Base-by-base conservation (phyloP, 92 coral and sea anemone species). In the Nematostella vectensis region DNA sequence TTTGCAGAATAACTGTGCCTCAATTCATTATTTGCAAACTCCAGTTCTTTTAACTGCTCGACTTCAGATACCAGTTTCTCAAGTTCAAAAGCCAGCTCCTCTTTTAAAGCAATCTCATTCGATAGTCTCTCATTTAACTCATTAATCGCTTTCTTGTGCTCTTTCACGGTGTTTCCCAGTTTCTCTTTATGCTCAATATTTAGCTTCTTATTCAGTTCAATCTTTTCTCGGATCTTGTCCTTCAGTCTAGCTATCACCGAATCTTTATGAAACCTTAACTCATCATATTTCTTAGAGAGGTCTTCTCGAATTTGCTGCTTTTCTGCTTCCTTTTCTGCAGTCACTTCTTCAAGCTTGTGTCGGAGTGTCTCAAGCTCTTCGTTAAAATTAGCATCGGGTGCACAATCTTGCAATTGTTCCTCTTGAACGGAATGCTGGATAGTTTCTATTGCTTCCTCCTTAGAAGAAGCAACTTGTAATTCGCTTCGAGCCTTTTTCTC, bases 181-280 rank as follows among this genome's bases (percentile, higher is more conserved):
- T 72, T 83, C 18, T 76, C 33, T 58, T 73, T 85, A 29, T 50
- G 70, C 50, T 81, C 88, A 0, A 79, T 72, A 11, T 50, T 66
- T 29, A 59, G 38, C 42, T 81, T 85, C 69, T 77, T 85, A 45
- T 80, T 80, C 42, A 67, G 22, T 3, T 87, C 89, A 33, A 82
- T 65, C 48, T 85, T 87, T 42, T 75, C 83, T 15, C 83, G 59
- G 37, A 79, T 36, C 50, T 79, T 81, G 37, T 81, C 88, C 49
- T 81, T 89, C 58, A 89, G 62, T 60, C 85, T 82, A 0, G 76
- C 57, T 28, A 89, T 81, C 16, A 89, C 80, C 11, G 68, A 79
- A 51, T 89, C 97, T 61, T 89, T 85, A 48, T 81, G 95, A 48
- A 55, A 42, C 59, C 77, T 79, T 6, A 83, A 69, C 8, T 85